Evolutionary conservation across 2,113 vertebrate genomes (phyloP), one percentile per base, ranked within the genome.

Genomic region (Alexandromys fortis): DNA sequence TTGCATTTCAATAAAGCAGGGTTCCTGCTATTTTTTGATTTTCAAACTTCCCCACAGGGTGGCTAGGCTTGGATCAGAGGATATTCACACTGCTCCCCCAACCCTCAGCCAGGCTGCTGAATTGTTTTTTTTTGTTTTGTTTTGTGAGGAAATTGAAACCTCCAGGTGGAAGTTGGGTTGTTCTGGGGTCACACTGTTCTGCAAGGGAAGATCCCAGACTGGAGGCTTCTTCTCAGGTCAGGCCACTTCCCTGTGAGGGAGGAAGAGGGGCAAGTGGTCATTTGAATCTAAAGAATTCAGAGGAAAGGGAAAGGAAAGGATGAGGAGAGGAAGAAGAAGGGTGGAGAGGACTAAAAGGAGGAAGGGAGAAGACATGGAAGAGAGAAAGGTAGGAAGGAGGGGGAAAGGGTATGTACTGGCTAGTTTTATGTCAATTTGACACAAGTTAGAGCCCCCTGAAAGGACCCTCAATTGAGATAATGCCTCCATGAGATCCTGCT

Each of bases 1-100:
- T 49, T 91, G 17, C 68, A 68, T 86, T 21, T 79, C 42, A 73
- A 86, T 86, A 58, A 75, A 82, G 77, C 49, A 82, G 10, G 22
- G 30, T 6, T 87, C 21, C 7, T 21, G 33, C 26, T 63, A 38
- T 33, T 55, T 49, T 58, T 49, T 82, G 28, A 30, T 77, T 52
- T 52, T 33, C 38, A 63, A 63, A 67, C 49, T 68, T n/a, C 52
- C n/a, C n/a, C 16, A 49, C 2, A 47, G 45, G 67, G 58, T 86
- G 77, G 52, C 38, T 88, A 65, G 38, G 68, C 16, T 85, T 55
- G 16, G 26, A 77, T 45, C 28, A 70, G 26, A 67, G 61, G 67
- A 61, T 7, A 5, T 19, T 33, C 49, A 28, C 0, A 1, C 19
- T n/a, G 42, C 0, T 33, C 11, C 11, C 13, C 16, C 55, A 58